phyloP scores from a whole-genome alignment of 2,113 vertebrate genomes.

The Lota lota region DNA sequence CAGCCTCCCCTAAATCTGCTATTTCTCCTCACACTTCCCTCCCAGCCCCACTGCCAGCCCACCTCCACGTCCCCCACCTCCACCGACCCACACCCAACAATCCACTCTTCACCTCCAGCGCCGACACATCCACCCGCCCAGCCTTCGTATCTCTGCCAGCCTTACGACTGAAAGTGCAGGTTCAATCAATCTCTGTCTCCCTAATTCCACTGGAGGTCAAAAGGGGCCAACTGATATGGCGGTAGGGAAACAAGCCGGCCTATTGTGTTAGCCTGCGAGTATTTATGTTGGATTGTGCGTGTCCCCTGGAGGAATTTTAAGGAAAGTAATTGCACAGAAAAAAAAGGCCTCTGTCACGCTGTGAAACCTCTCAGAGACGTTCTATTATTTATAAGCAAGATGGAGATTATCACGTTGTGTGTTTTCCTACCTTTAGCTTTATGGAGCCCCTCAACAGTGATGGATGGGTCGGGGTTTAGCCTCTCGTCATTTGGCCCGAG shows the following conservation, averaged over 20 bases:
- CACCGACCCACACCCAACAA: too few species aligned
- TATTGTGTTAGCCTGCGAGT: slow-evolving; percentile 61
- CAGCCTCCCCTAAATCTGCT: too few species aligned
- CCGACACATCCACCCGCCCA: slow-evolving; percentile 7
- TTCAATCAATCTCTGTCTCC: slow-evolving; percentile 49
- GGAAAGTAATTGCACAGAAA: slow-evolving; percentile 67
- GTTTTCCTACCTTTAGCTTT: slow-evolving; percentile 49
- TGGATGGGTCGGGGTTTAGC: slow-evolving; percentile 64
- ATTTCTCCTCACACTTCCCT: slow-evolving; percentile 23
- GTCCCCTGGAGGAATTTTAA: slow-evolving; percentile 51
- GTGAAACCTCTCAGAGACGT: slow-evolving; percentile 54
- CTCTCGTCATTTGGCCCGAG: slow-evolving; percentile 50
- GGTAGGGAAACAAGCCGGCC: slow-evolving; percentile 46
- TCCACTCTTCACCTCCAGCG: too few species aligned
- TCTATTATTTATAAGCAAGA: slow-evolving; percentile 62
- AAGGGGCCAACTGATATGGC: slow-evolving; percentile 36
- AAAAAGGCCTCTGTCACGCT: slow-evolving; percentile 51
- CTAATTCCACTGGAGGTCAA: slow-evolving; percentile 41
- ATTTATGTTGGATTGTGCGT: slow-evolving; percentile 64
- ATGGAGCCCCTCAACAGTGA: slow-evolving; percentile 50
- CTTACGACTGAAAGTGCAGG: slow-evolving; percentile 32
- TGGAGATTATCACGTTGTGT: slow-evolving; percentile 59
- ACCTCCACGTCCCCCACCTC: too few species aligned
- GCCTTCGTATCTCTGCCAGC: background rate
- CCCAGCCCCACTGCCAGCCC: slow-evolving; percentile 7